These are phyloP conservation scores for Agelastica alni DNA, from an alignment of 2,888 invertebrate genomes.

Conservation along the genomic window DNA sequence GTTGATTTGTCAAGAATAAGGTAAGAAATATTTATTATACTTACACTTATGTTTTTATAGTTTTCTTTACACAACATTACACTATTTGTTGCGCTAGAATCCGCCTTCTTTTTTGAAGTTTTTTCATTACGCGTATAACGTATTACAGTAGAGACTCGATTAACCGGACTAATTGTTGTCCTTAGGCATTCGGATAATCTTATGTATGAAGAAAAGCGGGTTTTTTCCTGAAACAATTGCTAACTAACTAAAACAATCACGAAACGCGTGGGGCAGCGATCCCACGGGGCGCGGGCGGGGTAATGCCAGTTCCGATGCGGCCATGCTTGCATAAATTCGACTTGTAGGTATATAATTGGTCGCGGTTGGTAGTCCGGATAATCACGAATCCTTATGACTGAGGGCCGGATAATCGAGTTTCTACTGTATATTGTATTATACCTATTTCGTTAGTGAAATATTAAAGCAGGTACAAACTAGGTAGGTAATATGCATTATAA, in stretches of 20 bases:
- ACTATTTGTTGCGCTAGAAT: background rate
- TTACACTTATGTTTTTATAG: no score
- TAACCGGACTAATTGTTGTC: background rate
- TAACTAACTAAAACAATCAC: background rate
- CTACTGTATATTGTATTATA: background rate
- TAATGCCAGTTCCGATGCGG: background rate
- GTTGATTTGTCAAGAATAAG: background rate
- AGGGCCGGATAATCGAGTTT: background rate
- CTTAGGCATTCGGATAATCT: background rate
- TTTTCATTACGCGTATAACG: background rate
- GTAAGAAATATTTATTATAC: background rate
- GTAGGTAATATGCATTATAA: background rate
- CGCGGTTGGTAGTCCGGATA: background rate
- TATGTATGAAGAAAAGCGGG: background rate
- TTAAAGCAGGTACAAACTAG: background rate
- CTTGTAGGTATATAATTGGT: background rate
- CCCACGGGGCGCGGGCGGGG: background rate
- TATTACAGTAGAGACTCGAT: background rate
- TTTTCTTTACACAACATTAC: background rate
- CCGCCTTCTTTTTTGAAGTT: background rate
- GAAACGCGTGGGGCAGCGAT: background rate
- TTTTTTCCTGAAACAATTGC: no score
- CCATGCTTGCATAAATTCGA: background rate
- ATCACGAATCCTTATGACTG: no score
- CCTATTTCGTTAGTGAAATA: background rate